phyloP scores from a whole-genome alignment of 2,113 vertebrate species.

The Asarcornis scutulata region DNA sequence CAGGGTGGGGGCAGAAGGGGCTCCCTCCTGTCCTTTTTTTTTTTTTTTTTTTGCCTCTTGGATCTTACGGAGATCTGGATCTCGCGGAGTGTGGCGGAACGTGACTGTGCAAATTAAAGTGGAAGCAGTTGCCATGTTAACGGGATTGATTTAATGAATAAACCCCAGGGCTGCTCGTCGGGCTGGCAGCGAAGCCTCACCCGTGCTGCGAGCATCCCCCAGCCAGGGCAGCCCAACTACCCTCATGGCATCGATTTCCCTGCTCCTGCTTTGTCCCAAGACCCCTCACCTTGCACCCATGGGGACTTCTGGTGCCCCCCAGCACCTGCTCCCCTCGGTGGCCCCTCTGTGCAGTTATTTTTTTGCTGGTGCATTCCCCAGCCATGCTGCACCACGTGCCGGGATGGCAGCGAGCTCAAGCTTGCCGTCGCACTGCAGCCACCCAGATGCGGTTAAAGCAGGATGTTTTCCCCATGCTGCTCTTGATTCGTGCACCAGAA shows the following conservation, averaged over 20 bases:
- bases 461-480: too few species aligned
- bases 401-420: fast-evolving
- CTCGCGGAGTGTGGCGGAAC: fast-evolving
- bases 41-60: background rate
- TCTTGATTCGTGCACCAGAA: too few species aligned
- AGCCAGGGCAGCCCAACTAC: background rate
- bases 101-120: background rate
- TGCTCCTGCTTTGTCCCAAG: fast-evolving
- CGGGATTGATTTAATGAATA: background rate
- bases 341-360: too few species aligned
- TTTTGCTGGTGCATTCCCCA: too few species aligned
- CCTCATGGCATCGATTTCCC: background rate
- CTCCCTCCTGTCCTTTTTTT: background rate
- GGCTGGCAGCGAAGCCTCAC: background rate
- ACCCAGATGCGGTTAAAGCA: too few species aligned
- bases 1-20: background rate
- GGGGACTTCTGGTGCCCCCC: background rate
- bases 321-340: fast-evolving
- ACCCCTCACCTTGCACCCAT: background rate
- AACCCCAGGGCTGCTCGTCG: background rate
- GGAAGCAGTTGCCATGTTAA: constrained; percentile 15
- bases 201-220: fast-evolving
- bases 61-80: background rate
- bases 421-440: fast-evolving
- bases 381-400: too few species aligned